A percentile compares a stretch with the other conserved stretches of the same genome.
Evolutionary conservation across 2,888 invertebrate genomes (phyloP).

Genomic region (Ceramica pisi): DNA sequence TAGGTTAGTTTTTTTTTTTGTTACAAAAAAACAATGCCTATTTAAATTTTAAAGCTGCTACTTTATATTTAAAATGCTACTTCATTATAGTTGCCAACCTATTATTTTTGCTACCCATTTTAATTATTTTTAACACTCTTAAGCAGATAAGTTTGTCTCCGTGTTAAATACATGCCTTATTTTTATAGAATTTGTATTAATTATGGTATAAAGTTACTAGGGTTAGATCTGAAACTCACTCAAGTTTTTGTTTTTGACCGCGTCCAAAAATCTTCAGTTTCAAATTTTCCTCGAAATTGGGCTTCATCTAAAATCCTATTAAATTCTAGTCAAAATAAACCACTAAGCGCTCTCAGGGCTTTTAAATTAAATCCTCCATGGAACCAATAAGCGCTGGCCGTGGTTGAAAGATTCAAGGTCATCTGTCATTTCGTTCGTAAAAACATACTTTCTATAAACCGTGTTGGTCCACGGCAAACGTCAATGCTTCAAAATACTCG

Average conservation of each 20-base stretch:
- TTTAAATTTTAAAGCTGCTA: too few relatives aligned
- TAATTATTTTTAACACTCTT: too few relatives aligned
- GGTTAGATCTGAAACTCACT: not conserved
- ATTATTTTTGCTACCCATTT: too few relatives aligned
- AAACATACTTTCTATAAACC: not conserved
- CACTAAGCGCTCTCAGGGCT: slow-evolving; percentile 3
- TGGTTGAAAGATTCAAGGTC: slow-evolving; percentile 13
- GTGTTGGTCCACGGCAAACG: fast-evolving
- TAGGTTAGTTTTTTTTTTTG: too few relatives aligned
- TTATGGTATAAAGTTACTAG: too few relatives aligned
- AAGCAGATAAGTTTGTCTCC: too few relatives aligned
- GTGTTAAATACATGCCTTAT: too few relatives aligned
- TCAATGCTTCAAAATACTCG: too few relatives aligned
- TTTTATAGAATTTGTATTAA: too few relatives aligned
- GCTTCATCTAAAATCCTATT: not conserved
- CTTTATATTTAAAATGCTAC: too few relatives aligned
- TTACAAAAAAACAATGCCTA: too few relatives aligned
- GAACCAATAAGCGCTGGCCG: not conserved
- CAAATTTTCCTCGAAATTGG: not conserved
- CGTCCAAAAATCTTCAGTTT: not conserved
- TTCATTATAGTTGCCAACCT: too few relatives aligned
- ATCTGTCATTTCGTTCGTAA: slow-evolving; percentile 2
- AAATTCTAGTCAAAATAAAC: slow-evolving; percentile 5
- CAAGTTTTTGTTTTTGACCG: not conserved
- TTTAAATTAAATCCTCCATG: not conserved